Evolutionary conservation across 2,888 invertebrate genomes (phyloP).

Genomic region (Sarcophaga subvicina): DNA sequence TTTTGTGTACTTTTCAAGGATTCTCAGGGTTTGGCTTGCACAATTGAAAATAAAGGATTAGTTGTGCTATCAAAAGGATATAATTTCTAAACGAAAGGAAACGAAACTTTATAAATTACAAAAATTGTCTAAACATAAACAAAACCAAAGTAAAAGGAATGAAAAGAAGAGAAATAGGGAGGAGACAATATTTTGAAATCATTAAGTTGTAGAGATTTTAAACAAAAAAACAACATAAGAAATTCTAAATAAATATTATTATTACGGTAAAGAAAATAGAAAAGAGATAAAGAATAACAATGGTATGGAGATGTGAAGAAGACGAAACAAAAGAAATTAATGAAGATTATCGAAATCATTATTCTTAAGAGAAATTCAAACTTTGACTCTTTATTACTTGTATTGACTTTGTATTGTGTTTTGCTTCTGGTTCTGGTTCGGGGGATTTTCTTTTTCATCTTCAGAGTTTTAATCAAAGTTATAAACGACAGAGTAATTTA

Average conservation of each 20-base stretch:
- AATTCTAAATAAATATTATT: no score
- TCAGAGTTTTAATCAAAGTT: constrained; percentile 34
- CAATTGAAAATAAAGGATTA: constrained; percentile 50
- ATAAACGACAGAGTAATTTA: constrained; percentile 29
- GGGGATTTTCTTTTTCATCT: background rate
- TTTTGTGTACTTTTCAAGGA: no score
- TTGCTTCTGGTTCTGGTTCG: background rate
- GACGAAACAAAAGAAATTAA: constrained; percentile 47
- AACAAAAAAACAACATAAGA: background rate
- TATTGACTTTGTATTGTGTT: constrained; percentile 16
- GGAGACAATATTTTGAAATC: constrained; percentile 57
- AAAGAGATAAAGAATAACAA: no score
- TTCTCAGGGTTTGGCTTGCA: background rate
- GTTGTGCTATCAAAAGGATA: constrained; percentile 57
- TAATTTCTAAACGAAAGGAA: constrained; percentile 14
- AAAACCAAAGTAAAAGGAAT: no score
- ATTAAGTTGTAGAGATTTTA: constrained; percentile 57
- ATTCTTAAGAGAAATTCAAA: constrained; percentile 24
- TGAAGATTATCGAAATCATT: constrained; percentile 43
- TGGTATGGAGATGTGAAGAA: background rate
- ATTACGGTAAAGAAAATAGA: no score
- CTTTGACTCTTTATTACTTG: background rate
- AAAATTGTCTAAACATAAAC: constrained; percentile 46
- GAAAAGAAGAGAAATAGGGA: no score
- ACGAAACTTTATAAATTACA: constrained; percentile 61